Evolutionary conservation across 2,113 vertebrate genomes (phyloP).

Genomic region (Hylia prasina): DNA sequence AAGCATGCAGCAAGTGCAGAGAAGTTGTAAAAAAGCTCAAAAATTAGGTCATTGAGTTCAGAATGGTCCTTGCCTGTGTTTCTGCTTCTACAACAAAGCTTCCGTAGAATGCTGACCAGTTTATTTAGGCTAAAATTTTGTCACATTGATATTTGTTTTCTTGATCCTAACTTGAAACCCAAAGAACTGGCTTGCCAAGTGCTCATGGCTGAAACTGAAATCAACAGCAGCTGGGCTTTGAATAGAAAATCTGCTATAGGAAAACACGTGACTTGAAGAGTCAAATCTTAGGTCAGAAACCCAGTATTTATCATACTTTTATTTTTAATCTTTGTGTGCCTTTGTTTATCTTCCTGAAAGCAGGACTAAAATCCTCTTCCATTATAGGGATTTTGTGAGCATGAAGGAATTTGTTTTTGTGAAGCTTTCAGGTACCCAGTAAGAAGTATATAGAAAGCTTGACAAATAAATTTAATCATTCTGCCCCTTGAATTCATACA

Average conservation of each 20-base stretch:
- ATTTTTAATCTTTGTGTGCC: neutral
- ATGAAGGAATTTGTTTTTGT: neutral
- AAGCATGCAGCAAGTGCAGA: neutral
- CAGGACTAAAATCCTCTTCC: neutral
- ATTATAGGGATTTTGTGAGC: neutral
- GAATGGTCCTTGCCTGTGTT: neutral
- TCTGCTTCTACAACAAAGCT: neutral
- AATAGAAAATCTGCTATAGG: neutral
- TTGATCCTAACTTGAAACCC: neutral
- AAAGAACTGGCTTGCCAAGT: neutral
- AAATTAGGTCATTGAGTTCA: neutral
- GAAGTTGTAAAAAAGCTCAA: neutral
- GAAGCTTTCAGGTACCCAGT: neutral
- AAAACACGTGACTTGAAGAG: neutral
- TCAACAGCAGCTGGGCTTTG: neutral
- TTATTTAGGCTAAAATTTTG: neutral
- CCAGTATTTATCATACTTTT: neutral
- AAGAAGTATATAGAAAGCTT: neutral
- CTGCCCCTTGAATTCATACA: neutral
- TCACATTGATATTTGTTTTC: neutral
- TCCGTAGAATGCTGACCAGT: neutral
- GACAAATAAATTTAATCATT: neutral
- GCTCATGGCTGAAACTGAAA: neutral
- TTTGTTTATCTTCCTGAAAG: neutral
- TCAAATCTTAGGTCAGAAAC: neutral